phyloP scores from a whole-genome alignment of 2,888 invertebrate species.

The Nymphalis polychloros region DNA sequence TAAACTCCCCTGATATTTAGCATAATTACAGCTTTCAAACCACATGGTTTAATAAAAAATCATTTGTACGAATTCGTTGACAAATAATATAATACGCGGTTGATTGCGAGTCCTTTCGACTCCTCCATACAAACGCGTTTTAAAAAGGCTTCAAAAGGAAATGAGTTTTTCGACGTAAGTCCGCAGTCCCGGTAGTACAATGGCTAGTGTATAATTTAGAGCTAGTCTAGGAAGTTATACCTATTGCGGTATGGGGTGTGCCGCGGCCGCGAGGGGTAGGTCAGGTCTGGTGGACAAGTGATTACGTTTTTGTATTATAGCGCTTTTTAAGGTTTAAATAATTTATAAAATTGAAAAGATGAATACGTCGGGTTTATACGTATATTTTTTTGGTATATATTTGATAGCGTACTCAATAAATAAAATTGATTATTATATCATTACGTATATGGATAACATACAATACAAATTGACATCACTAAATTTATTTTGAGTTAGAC shows the following conservation, averaged over 20 bases:
- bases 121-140: slow-evolving; percentile 7
- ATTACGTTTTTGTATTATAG: slow-evolving; percentile 31
- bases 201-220: slow-evolving; percentile 66
- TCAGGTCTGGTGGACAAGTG: slow-evolving; percentile 46
- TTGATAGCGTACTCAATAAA: not conserved
- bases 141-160: not conserved
- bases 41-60: not conserved
- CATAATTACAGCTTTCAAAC: slow-evolving; percentile 10
- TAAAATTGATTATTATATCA: too few relatives aligned
- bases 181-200: slow-evolving; percentile 40
- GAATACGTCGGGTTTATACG: not conserved
- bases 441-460: too few relatives aligned
- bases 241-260: slow-evolving; percentile 50
- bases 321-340: slow-evolving; percentile 29
- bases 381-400: not conserved
- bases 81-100: slow-evolving; percentile 4
- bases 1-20: not conserved
- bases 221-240: slow-evolving; percentile 55
- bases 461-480: too few relatives aligned
- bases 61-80: slow-evolving; percentile 6
- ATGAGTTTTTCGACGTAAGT: slow-evolving; percentile 43
- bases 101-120: slow-evolving; percentile 13
- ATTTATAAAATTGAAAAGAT: slow-evolving; percentile 24
- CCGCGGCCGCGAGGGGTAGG: slow-evolving; percentile 66
- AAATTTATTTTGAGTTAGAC: too few relatives aligned